A percentile compares a stretch with the other conserved stretches of the same genome.
These are phyloP conservation scores for Athene noctua DNA, from an alignment of 2,113 vertebrate species.

Conservation along the genomic window DNA sequence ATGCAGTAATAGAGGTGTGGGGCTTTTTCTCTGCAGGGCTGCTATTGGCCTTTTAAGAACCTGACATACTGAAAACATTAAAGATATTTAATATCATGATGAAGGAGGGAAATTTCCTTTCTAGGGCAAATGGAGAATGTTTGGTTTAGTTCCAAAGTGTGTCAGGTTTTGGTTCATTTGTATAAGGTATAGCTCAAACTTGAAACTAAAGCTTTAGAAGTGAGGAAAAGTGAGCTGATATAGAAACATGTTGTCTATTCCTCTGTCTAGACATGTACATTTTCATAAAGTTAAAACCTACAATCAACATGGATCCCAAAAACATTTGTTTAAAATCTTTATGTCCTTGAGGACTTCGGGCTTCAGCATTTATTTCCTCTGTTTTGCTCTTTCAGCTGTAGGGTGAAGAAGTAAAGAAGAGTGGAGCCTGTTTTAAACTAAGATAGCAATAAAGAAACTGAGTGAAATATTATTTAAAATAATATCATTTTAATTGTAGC, in stretches of 20 bases:
- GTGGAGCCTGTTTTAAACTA: background rate
- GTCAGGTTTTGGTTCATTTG: background rate
- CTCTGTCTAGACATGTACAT: background rate
- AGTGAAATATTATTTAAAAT: background rate
- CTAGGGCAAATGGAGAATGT: background rate
- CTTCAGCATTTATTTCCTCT: background rate
- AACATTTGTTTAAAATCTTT: background rate
- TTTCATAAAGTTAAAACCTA: background rate
- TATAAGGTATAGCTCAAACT: background rate
- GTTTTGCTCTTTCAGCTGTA: background rate
- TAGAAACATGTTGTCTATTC: background rate
- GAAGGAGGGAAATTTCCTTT: background rate
- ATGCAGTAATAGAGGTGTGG: background rate
- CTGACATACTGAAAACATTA: background rate
- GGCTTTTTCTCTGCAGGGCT: background rate
- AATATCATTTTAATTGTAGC: background rate
- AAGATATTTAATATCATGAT: background rate
- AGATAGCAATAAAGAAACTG: background rate
- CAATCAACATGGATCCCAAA: background rate
- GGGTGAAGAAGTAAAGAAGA: background rate
- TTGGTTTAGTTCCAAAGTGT: background rate
- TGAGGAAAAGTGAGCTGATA: background rate
- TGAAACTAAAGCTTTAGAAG: background rate
- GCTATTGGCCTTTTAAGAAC: background rate
- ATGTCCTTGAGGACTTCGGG: background rate